These are phyloP conservation scores for Pocillopora grandis DNA, from an alignment of 92 coral and sea anemone genomes.

Conservation along the genomic window DNA sequence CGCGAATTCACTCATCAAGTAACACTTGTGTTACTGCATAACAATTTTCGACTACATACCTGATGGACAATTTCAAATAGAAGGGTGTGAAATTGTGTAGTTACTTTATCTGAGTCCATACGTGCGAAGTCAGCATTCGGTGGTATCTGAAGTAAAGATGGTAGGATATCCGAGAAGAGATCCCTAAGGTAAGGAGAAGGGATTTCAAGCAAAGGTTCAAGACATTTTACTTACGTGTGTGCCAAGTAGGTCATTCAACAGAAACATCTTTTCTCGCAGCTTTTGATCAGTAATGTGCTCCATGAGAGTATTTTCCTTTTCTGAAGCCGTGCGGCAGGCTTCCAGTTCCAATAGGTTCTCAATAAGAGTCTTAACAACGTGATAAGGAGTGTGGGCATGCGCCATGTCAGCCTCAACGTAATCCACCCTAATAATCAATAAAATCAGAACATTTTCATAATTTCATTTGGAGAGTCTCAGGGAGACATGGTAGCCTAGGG, in stretches of 20 bases:
- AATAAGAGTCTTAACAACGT: constrained; percentile 88
- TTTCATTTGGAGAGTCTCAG: background rate
- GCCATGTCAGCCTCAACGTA: constrained; percentile 99
- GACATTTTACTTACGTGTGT: constrained; percentile 76
- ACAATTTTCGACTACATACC: constrained; percentile 25
- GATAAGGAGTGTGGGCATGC: constrained; percentile 97
- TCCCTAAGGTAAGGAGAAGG: background rate
- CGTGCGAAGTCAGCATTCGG: constrained; percentile 84
- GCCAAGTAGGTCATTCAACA: constrained; percentile 93
- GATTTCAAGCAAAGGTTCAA: background rate
- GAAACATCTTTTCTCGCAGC: constrained; percentile 74
- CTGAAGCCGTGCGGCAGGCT: constrained; percentile 76
- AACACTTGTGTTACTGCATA: background rate
- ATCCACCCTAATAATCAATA: constrained; percentile 66
- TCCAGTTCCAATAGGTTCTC: constrained; percentile 85
- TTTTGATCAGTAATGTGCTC: constrained; percentile 81
- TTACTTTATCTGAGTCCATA: constrained; percentile 77
- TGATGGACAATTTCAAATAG: constrained; percentile 98
- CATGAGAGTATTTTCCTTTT: constrained; percentile 79
- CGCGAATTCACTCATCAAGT: too few species aligned
- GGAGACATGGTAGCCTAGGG: background rate
- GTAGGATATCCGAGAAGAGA: too few species aligned
- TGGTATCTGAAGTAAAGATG: constrained; percentile 58
- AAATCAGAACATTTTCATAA: background rate
- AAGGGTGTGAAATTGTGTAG: constrained; percentile 82